Base-by-base conservation (phyloP, 2,113 vertebrate species). In the Chionis minor region DNA sequence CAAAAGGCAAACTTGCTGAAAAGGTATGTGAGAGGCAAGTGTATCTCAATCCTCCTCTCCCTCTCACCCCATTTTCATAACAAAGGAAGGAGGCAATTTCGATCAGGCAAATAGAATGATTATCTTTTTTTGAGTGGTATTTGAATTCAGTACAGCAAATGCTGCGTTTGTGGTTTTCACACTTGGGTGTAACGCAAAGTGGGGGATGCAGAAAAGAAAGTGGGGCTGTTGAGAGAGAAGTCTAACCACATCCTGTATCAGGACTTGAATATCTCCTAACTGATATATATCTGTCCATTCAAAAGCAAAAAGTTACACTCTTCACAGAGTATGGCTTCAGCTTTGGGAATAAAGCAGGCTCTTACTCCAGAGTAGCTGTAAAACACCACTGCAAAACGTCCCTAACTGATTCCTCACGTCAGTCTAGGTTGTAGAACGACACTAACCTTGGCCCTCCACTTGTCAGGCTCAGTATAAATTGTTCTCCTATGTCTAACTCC, bases 241-340 rank as follows among this genome's bases (percentile, higher is more conserved):
- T 18, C 1, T 2, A 40, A 75, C 19, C 32, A 67, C n/a, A 86
- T 71, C 47, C 67, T 63, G 4, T 32, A 44, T 0, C 4, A 1
- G 28, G 32, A 86, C 40, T 30, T 72, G 49, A 75, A 5, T 42
- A 63, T 32, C 32, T 77, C 32, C 44, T 11, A 52, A 45, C 1
- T 72, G 15, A 40, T n/a, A 91, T 21, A 80, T 55, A 86, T 40
- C 24, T 35, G 14, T 26, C 66, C 20, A 59, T 47, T 63, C n/a
- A 40, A 47, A 86, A 93, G 26, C 19, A 80, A 91, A 58, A 79
- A 51, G 8, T 40, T 54, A 40, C 9, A 23, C 12, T 75, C 38
- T 59, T 84, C 62, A 45, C 62, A 45, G 54, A 58, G 38, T 28
- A 72, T 10, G 17, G 52, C 40, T 80, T 88, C 77, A 75, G 54